Percentiles rank a stretch among this genome's conserved stretches.
Evolutionary conservation across 2,888 invertebrate species (phyloP).

Genomic region (Ophion ellenae): DNA sequence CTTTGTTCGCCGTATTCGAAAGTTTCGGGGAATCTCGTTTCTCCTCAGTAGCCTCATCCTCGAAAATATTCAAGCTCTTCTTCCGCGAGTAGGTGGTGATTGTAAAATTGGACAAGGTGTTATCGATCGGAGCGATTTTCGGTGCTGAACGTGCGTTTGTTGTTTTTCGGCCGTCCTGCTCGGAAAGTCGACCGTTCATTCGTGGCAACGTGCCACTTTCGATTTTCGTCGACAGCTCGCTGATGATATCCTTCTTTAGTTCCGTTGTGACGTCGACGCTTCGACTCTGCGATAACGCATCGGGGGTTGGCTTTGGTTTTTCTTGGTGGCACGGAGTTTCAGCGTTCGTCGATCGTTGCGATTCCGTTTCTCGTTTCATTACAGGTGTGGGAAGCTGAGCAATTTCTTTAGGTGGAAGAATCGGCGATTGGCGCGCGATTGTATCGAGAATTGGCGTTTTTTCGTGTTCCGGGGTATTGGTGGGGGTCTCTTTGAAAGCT

Average conservation of each 20-base stretch:
- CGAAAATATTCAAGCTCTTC: constrained; percentile 79
- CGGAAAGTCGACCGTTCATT: constrained; percentile 55
- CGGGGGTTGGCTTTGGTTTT: constrained; percentile 34
- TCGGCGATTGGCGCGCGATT: constrained; percentile 16
- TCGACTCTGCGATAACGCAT: constrained; percentile 48
- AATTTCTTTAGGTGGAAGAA: constrained; percentile 35
- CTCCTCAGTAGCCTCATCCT: constrained; percentile 69
- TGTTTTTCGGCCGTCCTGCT: constrained; percentile 56
- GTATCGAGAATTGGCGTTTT: constrained; percentile 19
- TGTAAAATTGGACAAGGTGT: constrained; percentile 80
- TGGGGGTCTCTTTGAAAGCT: constrained; percentile 65
- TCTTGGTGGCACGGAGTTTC: constrained; percentile 8
- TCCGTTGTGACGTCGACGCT: constrained; percentile 55
- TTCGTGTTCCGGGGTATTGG: constrained; percentile 18
- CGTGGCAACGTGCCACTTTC: constrained; percentile 70
- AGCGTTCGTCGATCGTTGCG: not conserved
- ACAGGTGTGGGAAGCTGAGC: not conserved
- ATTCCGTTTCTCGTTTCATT: not conserved
- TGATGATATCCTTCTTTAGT: constrained; percentile 76
- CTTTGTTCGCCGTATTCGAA: constrained; percentile 65
- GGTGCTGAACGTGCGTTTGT: constrained; percentile 66
- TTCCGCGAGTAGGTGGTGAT: constrained; percentile 80
- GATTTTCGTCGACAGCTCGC: constrained; percentile 77
- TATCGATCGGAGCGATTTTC: constrained; percentile 78
- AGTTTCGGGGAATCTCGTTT: constrained; percentile 28